Evolutionary conservation across 2,888 invertebrate species (phyloP), one percentile per base, ranked within the genome.

Genomic region (Ormyrus nitidulus): DNA sequence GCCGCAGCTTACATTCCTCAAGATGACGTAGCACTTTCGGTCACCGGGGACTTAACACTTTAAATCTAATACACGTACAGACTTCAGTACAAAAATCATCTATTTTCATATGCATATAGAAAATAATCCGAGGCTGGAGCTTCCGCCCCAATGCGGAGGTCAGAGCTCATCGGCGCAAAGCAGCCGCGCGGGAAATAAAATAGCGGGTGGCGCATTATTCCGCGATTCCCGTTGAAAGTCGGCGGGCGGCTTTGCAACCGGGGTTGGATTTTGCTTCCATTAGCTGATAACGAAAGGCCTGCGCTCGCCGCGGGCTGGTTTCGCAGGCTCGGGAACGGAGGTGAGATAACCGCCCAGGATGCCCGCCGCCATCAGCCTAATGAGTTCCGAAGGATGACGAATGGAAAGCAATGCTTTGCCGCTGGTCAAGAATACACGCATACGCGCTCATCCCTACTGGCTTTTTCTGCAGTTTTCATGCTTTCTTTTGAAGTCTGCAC

Each of bases 221-320:
- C 73, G 81, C 80, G 83, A 83, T 84, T 84, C 79, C 68, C 68
- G 46, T n/a, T 49, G 82, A 82, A 84, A 65, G 75, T 64, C 68
- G 13, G 44, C 44, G 13, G n/a, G 58, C 58, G 13, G 58, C 58
- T 58, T 7, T 5, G 64, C 64, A n/a, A 11, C 6, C 46, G 11
- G 56, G 10, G 66, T 19, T 81, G 83, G 84, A 87, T 86, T 86
- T 85, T 83, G 83, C 85, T 84, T 87, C 87, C 87, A 88, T 88
- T 88, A 87, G 87, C 87, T 88, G 87, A 88, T 87, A 86, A 86
- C 85, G 83, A 81, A 53, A 56, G 5, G 74, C 49, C 34, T 19
- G 19, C 19, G 19, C 19, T 19, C 19, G 19, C 11, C 46, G 8
- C 46, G 64, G 10, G 66, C 48, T 81, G 83, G 84, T 84, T 87